Percentiles rank a stretch among this genome's conserved stretches.
phyloP scores from a whole-genome alignment of 2,797 vertebrate species.

The Falco novaeseelandiae region DNA sequence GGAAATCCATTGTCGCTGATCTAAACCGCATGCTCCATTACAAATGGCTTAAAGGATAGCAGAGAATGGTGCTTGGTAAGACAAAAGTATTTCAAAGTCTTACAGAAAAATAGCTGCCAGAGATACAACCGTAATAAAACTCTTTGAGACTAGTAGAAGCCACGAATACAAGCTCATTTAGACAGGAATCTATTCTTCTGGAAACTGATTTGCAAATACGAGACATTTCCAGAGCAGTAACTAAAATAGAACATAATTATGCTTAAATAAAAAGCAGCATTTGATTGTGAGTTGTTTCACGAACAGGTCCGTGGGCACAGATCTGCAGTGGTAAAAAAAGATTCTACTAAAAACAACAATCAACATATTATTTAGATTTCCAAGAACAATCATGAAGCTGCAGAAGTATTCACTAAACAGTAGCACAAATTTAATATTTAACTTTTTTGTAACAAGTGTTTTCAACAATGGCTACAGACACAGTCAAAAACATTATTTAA shows the following conservation, averaged over 20 bases:
- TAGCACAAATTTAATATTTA: background rate
- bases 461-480: background rate
- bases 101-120: background rate
- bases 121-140: conserved; percentile 18
- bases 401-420: background rate
- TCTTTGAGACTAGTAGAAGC: conserved; percentile 24
- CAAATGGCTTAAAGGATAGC: conserved; percentile 34
- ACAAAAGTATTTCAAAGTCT: conserved; percentile 38
- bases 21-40: conserved; percentile 27
- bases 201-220: conserved; percentile 5
- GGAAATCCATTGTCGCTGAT: conserved; percentile 43
- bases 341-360: background rate
- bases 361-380: background rate
- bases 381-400: background rate
- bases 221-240: background rate
- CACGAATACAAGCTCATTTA: background rate
- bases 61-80: conserved; percentile 7
- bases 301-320: background rate
- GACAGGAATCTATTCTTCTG: conserved; percentile 29
- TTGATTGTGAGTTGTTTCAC: background rate
- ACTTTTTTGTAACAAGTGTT: background rate
- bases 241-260: conserved; percentile 22
- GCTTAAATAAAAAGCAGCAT: conserved; percentile 22
- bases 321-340: background rate
- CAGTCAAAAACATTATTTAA: background rate